Base-by-base conservation (phyloP, 2,888 invertebrate species). In the Myathropa florea region DNA sequence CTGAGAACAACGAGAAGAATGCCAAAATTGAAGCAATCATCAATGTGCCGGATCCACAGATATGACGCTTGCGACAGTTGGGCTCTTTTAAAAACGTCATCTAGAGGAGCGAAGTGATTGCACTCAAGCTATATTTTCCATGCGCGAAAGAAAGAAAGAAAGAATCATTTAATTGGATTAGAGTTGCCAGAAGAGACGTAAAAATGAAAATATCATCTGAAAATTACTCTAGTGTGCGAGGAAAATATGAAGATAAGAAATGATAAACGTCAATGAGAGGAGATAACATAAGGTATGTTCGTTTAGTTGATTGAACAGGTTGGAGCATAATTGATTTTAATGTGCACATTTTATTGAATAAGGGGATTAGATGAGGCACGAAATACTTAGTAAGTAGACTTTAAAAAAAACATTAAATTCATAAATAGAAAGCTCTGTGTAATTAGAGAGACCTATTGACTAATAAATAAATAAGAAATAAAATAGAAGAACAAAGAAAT, bases 11-110 rank as follows among this genome's bases (percentile, higher is more conserved):
- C 89, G 94, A 95, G 93, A 94, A 95, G 91, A 94, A 93, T 92
- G 94, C 93, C 90, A 94, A 93, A 85, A 95, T 90, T 88, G 94
- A 92, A 91, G 93, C 93, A 91, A 95, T 94, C 94, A 94, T 94
- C 71, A 89, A 88, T 71, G 88, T 83, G 73, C 83, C 79, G 70
- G 81, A 81, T 28, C 61, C 23, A 28, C 28, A 23, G 65, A 60
- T 75, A 75, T 78, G 83, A 75, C 61, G 82, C 39, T 64, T 68
- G 71, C 78, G 86, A 70, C 83, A 70, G 75, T 24, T 83, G 78
- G 46, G 79, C 55, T 67, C 33, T 67, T 78, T 55, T 33, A 67
- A 78, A 83, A 71, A 86, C 86, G 86, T 86, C 86, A 86, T 86
- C 30, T 67, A 86, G 86, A 86, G 71, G 70, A 30, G 83, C 71